Evolutionary conservation across 2,797 vertebrate genomes (phyloP).

Genomic region (Carcharodon carcharias): DNA sequence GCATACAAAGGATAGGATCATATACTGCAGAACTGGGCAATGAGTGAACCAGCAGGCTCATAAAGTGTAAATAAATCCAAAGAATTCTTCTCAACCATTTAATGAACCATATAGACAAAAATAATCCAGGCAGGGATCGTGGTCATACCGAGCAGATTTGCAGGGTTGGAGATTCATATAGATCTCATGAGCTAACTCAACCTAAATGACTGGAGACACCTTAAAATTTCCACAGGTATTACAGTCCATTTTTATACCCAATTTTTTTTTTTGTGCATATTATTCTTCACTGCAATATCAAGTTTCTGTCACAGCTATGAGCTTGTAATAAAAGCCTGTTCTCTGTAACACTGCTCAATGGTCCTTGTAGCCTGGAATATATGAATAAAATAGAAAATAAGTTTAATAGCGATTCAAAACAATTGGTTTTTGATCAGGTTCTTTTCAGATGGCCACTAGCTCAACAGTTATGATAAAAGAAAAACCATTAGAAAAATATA

Average conservation of each 20-base stretch:
- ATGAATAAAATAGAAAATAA: neutral
- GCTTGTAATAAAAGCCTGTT: neutral
- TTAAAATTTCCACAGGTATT: neutral
- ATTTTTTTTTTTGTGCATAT: neutral
- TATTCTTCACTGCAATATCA: neutral
- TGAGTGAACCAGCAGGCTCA: neutral
- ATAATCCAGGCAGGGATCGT: neutral
- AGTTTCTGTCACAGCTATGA: neutral
- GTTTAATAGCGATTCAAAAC: neutral
- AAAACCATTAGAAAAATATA: neutral
- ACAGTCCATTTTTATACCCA: neutral
- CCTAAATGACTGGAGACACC: neutral
- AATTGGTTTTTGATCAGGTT: neutral
- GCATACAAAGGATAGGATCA: neutral
- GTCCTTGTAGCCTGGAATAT: neutral
- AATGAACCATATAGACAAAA: neutral
- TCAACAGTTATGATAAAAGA: neutral
- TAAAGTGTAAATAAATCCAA: neutral
- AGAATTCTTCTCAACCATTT: conserved; percentile 11
- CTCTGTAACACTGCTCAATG: neutral
- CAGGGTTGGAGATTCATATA: neutral
- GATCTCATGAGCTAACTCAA: neutral
- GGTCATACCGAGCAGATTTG: neutral
- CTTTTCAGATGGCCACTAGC: neutral
- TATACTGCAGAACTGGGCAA: neutral